phyloP scores from a whole-genome alignment of 2,113 vertebrate species.

The Tachysurus vachellii region DNA sequence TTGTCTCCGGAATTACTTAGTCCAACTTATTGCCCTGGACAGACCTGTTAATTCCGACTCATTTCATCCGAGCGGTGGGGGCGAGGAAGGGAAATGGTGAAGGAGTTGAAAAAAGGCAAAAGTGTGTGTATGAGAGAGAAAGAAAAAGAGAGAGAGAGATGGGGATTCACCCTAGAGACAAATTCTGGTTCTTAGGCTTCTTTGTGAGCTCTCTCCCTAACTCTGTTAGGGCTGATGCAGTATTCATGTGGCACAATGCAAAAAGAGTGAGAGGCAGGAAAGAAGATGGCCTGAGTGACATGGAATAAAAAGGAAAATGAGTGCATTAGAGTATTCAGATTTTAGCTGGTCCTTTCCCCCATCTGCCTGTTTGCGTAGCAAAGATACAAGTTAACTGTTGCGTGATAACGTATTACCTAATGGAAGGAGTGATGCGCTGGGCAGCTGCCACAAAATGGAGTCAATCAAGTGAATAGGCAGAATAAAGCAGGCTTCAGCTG shows the following conservation, averaged over 20 bases:
- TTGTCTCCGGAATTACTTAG: conserved; percentile 67
- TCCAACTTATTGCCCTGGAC: conserved; percentile 66
- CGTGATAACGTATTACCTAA: conserved; percentile 64
- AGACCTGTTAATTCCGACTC: conserved; percentile 68
- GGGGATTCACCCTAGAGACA: conserved; percentile 62
- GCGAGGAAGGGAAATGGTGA: conserved; percentile 45
- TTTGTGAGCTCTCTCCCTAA: conserved; percentile 50
- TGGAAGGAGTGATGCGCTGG: conserved; percentile 57
- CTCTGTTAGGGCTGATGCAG: conserved; percentile 60
- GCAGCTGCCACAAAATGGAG: conserved; percentile 67
- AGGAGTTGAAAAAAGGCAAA: background rate
- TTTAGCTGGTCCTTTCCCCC: conserved; percentile 54
- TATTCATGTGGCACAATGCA: conserved; percentile 61
- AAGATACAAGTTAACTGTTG: conserved; percentile 64
- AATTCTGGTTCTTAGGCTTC: conserved; percentile 57
- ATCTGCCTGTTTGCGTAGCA: conserved; percentile 41
- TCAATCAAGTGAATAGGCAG: conserved; percentile 73
- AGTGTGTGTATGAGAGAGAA: conserved; percentile 31
- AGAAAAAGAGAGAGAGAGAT: conserved; percentile 38
- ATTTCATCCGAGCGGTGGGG: conserved; percentile 61
- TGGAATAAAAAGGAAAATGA: conserved; percentile 55
- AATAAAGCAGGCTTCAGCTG: conserved; percentile 63
- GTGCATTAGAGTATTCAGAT: conserved; percentile 65
- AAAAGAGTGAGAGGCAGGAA: conserved; percentile 47
- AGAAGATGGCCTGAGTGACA: conserved; percentile 60